Base-by-base conservation (phyloP, 2,113 vertebrate genomes). In the Emydura subglobosa region DNA sequence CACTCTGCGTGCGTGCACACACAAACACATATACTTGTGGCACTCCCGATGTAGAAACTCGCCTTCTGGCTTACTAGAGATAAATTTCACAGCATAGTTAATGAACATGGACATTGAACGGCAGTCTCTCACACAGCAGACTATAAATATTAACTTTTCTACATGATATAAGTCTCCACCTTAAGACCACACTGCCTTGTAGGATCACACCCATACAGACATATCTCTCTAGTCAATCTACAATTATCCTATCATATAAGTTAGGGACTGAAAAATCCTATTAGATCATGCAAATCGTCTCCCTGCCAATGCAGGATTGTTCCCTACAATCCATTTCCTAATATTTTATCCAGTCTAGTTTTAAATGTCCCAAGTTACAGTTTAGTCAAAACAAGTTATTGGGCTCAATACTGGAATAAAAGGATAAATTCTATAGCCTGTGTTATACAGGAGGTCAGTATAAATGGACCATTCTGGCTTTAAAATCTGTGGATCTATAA, bases 81-180 rank as follows among this genome's bases (percentile, higher is more conserved):
- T 39, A 44, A 87, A 42, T 83, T 93, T 78, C 57, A 83, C 55
- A 87, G 2, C 50, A 81, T 10, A 54, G 65, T 39, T 90, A 54
- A 88, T 22, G 83, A 83, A 50, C 83, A 65, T 82, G 5, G 68
- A 74, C n/a, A 53, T 85, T 39, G 68, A 91, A 92, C 87, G 86
- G 55, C 5, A 39, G n/a, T 19, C 27, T 90, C 85, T 68, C 31
- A 54, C 25, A 22, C 59, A 47, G 42, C 31, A 80, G 50, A 72
- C 12, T 12, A 86, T 9, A 91, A 85, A 86, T n/a, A 54, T 84
- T 0, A 0, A 14, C 54, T 9, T 0, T 16, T 90, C 12, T 31
- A 42, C 5, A 1, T 10, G 11, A 2, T 1, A 1, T 19, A 39
- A 5, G 11, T 57, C 68, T 81, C 21, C 12, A 24, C 57, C 72